These are phyloP conservation scores for Oceanodroma leucorhoa DNA, from an alignment of 2,797 vertebrate genomes.

Conservation along the genomic window DNA sequence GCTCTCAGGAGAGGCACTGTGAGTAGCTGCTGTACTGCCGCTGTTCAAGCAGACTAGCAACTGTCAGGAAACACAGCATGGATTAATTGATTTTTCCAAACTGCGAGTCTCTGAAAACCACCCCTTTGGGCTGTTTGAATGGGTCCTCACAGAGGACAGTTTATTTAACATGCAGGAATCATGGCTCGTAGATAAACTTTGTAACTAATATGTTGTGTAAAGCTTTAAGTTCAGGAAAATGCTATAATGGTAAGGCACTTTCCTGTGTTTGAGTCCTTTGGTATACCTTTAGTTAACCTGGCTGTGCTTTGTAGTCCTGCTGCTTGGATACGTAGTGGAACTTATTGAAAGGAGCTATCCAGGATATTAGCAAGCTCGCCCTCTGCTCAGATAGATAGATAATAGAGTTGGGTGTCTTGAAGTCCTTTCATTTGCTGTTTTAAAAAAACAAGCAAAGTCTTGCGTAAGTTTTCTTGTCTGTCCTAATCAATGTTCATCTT, in stretches of 20 bases:
- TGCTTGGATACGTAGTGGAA: neutral
- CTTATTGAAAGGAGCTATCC: neutral
- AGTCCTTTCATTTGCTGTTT: neutral
- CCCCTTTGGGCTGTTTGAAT: neutral
- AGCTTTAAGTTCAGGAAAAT: neutral
- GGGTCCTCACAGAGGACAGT: neutral
- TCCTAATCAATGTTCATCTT: neutral
- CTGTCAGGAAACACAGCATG: neutral
- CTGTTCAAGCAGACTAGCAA: neutral
- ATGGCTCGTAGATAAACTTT: neutral
- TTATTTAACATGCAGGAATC: neutral
- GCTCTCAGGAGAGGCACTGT: constrained; percentile 95
- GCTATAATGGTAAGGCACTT: neutral
- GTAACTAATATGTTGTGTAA: rapidly evolving
- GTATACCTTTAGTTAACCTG: rapidly evolving
- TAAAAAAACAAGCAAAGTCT: neutral
- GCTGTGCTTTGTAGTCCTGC: neutral
- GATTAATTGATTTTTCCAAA: neutral
- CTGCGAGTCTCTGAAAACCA: neutral
- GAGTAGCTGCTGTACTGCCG: constrained; percentile 61
- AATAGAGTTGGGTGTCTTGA: neutral
- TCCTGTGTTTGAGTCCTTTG: neutral
- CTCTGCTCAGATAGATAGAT: neutral
- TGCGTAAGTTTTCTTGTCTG: neutral
- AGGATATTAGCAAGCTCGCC: neutral